These are phyloP conservation scores for Sisyra nigra DNA, from an alignment of 2,888 invertebrate genomes.

Conservation along the genomic window DNA sequence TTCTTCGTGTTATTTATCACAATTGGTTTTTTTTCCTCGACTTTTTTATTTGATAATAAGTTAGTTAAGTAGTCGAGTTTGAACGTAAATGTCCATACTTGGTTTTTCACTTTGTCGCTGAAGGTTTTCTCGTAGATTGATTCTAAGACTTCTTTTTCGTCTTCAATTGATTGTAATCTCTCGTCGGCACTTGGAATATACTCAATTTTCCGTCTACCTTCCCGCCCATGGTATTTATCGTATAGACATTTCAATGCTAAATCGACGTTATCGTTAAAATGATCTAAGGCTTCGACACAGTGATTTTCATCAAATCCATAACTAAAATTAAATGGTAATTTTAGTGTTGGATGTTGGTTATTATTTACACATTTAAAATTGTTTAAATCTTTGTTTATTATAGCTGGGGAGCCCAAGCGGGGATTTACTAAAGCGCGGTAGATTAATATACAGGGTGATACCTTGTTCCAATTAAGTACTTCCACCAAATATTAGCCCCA, in stretches of 20 bases:
- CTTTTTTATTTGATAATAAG: slow-evolving; percentile 34
- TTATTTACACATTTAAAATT: too few relatives aligned
- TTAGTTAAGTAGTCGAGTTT: slow-evolving; percentile 48
- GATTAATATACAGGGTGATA: too few relatives aligned
- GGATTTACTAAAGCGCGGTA: too few relatives aligned
- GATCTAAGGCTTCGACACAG: slow-evolving; percentile 55
- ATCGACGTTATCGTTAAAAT: slow-evolving; percentile 51
- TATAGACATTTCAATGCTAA: slow-evolving; percentile 53
- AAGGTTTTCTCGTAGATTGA: slow-evolving; percentile 62
- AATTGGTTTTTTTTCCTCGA: slow-evolving; percentile 23
- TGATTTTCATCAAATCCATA: slow-evolving; percentile 61
- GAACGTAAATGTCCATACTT: slow-evolving; percentile 52
- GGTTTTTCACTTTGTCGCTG: slow-evolving; percentile 47
- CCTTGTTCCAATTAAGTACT: too few relatives aligned
- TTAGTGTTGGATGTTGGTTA: too few relatives aligned
- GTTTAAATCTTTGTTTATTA: too few relatives aligned
- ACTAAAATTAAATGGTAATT: too few relatives aligned
- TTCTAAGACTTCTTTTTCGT: slow-evolving; percentile 58
- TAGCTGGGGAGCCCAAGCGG: too few relatives aligned
- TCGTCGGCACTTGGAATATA: slow-evolving; percentile 33
- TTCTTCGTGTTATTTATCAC: slow-evolving; percentile 28
- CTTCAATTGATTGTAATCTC: slow-evolving; percentile 44
- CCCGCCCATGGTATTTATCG: slow-evolving; percentile 39
- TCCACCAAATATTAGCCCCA: too few relatives aligned
- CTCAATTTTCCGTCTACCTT: slow-evolving; percentile 24